These are phyloP conservation scores for Sceloporus tristichus DNA, from an alignment of 2,113 vertebrate species.

Conservation along the genomic window DNA sequence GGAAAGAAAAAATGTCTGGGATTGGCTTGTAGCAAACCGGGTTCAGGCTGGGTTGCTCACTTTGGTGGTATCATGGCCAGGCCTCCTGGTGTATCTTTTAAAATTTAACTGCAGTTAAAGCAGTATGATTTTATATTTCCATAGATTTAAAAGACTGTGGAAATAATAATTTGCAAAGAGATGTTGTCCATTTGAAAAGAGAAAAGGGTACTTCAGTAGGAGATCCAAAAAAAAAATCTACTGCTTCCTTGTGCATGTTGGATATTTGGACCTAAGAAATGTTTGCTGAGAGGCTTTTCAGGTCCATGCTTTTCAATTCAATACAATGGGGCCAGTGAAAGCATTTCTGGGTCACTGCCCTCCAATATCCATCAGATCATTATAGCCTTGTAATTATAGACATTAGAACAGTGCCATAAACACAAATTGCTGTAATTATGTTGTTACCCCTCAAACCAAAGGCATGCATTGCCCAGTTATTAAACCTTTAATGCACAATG, in stretches of 20 bases:
- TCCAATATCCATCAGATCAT: constrained; percentile 4
- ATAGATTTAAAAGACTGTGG: background rate
- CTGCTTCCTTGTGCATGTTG: background rate
- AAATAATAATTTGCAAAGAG: background rate
- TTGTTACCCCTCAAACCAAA: constrained; percentile 1
- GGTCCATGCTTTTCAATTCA: background rate
- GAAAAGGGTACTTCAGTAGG: background rate
- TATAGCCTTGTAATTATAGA: constrained; percentile 10
- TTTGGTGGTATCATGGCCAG: background rate
- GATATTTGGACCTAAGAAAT: background rate
- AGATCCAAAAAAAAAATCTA: background rate
- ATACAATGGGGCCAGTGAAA: constrained; percentile 4
- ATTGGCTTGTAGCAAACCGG: background rate
- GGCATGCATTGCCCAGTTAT: constrained; percentile 9
- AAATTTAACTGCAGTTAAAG: too few relatives aligned
- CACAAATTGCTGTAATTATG: constrained; percentile 17
- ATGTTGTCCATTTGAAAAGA: background rate
- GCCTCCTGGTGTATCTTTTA: background rate
- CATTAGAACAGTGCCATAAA: constrained; percentile 11
- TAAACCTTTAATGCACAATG: constrained; percentile 3
- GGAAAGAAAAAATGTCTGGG: too few relatives aligned
- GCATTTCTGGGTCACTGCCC: constrained; percentile 5
- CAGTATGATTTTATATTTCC: background rate
- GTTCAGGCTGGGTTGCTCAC: background rate
- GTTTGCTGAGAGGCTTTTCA: background rate